Percentiles rank a stretch among this genome's conserved stretches.
These are phyloP conservation scores for Pseudopipra pipra DNA, from an alignment of 2,113 vertebrate species.

Conservation along the genomic window DNA sequence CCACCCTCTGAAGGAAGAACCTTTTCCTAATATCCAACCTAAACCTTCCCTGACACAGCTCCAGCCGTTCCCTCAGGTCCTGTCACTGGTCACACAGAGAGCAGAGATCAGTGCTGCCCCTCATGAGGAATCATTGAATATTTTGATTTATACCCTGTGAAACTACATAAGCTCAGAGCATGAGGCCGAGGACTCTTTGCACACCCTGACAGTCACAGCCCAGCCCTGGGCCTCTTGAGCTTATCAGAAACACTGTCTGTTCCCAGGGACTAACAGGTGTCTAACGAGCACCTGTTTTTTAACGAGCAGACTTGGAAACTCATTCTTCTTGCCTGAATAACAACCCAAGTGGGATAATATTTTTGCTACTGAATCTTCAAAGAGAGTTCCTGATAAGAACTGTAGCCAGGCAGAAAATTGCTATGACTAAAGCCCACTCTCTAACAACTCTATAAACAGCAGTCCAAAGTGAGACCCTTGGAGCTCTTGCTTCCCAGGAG, in stretches of 20 bases:
- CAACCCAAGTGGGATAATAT: not conserved
- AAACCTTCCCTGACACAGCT: not conserved
- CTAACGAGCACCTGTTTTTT: not conserved
- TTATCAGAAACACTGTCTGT: not conserved
- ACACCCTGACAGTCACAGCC: not conserved
- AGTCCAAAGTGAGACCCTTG: not conserved
- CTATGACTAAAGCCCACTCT: not conserved
- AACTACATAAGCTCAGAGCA: not conserved
- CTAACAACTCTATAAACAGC: not conserved
- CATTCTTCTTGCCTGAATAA: not conserved
- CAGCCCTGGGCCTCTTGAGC: not conserved
- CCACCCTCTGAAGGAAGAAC: not conserved
- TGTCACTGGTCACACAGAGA: not conserved
- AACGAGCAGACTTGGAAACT: not conserved
- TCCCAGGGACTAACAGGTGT: not conserved
- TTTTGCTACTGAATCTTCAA: not conserved
- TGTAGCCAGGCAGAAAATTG: not conserved
- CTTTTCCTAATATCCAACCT: not conserved
- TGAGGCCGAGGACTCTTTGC: not conserved
- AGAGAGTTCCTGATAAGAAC: not conserved
- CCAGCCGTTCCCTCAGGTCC: not conserved
- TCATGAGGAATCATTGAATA: not conserved
- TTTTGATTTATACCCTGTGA: not conserved
- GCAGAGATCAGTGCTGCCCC: not conserved
- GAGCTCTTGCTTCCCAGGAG: not conserved